These are phyloP conservation scores for Bradypodion ventrale DNA, from an alignment of 2,797 vertebrate genomes.

Conservation along the genomic window DNA sequence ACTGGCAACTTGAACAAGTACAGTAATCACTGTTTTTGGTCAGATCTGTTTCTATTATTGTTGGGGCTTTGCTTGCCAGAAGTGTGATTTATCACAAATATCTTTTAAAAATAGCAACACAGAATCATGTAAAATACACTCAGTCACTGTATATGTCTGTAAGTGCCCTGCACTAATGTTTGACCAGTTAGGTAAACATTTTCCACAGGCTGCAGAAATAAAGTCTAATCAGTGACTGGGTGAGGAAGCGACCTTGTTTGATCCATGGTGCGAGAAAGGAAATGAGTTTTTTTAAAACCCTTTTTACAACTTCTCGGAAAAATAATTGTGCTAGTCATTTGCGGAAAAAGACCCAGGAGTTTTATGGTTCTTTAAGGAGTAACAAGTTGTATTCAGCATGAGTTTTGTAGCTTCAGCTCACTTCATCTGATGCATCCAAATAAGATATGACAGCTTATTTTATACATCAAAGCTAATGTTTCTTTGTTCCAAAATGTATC, in stretches of 20 bases:
- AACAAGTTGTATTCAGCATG: too few relatives aligned
- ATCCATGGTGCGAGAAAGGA: constrained; percentile 59
- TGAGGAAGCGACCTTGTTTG: constrained; percentile 68
- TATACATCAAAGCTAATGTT: not conserved
- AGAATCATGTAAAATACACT: constrained; percentile 65
- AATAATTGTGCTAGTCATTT: constrained; percentile 34
- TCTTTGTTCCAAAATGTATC: not conserved
- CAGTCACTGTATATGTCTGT: constrained; percentile 64
- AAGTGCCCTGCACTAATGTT: constrained; percentile 68
- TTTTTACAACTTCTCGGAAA: constrained; percentile 36
- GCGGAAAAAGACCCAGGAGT: not conserved
- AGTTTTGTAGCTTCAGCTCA: too few relatives aligned
- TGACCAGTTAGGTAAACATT: constrained; percentile 67
- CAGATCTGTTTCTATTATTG: constrained; percentile 23
- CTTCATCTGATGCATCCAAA: too few relatives aligned
- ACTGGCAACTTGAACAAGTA: not conserved
- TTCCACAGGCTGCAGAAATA: constrained; percentile 63
- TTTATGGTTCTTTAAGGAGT: not conserved
- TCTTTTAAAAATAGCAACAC: too few relatives aligned
- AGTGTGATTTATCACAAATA: constrained; percentile 50
- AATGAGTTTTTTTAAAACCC: constrained; percentile 49
- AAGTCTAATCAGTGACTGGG: constrained; percentile 59
- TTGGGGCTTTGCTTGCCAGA: constrained; percentile 23
- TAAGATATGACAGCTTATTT: not conserved
- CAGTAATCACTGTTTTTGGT: not conserved